Percentiles rank a stretch among this genome's conserved stretches.
These are phyloP conservation scores for Lagocephalus sceleratus DNA, from an alignment of 2,797 vertebrate species.

Conservation along the genomic window DNA sequence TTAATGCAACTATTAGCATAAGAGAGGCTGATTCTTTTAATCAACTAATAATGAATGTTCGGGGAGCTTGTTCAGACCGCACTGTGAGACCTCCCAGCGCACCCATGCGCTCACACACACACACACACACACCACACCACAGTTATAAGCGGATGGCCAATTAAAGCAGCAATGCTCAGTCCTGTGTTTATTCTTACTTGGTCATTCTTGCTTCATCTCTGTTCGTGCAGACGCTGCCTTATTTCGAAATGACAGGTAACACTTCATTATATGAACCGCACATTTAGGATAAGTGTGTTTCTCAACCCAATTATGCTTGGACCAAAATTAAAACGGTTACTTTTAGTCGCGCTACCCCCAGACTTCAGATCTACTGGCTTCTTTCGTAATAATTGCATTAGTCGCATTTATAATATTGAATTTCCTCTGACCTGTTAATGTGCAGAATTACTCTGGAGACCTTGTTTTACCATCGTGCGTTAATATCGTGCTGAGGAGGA, in stretches of 20 bases:
- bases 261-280: constrained; percentile 61
- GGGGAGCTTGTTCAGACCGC: constrained; percentile 67
- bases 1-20: constrained; percentile 72
- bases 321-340: constrained; percentile 46
- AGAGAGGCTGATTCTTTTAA: constrained; percentile 73
- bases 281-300: constrained; percentile 57
- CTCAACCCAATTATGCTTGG: constrained; percentile 57
- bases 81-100: constrained; percentile 58
- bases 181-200: constrained; percentile 43
- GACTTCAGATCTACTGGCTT: constrained; percentile 33
- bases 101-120: constrained; percentile 5
- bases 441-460: constrained; percentile 16
- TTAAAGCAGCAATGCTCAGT: constrained; percentile 76
- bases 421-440: constrained; percentile 44
- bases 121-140: constrained; percentile 23
- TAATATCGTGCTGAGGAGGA: neutral
- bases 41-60: constrained; percentile 75
- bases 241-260: constrained; percentile 67
- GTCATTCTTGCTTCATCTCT: constrained; percentile 32
- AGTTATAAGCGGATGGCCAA: constrained; percentile 65
- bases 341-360: constrained; percentile 47
- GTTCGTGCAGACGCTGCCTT: constrained; percentile 49
- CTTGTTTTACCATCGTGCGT: neutral
- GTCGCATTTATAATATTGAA: constrained; percentile 43
- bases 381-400: constrained; percentile 51